Conservation (phyloP, 1,140 invertebrate genomes). For the Neodiprion pinetum region DNA sequence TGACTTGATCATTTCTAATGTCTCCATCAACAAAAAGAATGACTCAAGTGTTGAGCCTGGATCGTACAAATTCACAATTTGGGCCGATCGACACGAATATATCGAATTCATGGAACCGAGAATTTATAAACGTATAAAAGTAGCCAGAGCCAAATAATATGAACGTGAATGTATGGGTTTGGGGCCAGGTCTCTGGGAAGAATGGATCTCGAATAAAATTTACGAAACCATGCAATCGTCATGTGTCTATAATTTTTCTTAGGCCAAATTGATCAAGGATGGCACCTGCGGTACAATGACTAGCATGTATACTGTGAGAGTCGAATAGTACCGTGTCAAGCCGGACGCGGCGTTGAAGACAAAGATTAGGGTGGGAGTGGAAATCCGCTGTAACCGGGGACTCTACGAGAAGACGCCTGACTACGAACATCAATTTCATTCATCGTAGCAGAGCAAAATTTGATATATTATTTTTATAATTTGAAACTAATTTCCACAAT, state of each 20-base stretch:
- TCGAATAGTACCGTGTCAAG: too few relatives aligned
- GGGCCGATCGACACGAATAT: background rate
- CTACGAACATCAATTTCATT: too few relatives aligned
- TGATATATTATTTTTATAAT: too few relatives aligned
- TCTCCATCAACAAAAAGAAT: background rate
- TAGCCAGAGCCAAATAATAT: background rate
- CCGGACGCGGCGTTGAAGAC: too few relatives aligned
- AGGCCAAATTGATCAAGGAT: background rate
- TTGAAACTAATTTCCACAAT: too few relatives aligned
- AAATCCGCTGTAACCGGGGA: too few relatives aligned
- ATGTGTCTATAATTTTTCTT: background rate
- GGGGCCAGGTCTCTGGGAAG: background rate
- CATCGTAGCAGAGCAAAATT: too few relatives aligned
- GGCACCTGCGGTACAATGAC: background rate
- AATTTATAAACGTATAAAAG: background rate
- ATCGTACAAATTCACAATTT: background rate
- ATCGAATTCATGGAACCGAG: background rate
- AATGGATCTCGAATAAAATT: background rate
- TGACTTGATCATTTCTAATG: slow-evolving; percentile 8
- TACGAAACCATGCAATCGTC: background rate
- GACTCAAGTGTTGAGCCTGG: background rate
- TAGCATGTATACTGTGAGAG: background rate
- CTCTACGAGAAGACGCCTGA: too few relatives aligned
- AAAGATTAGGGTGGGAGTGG: too few relatives aligned
- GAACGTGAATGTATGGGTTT: background rate